Base-by-base conservation (phyloP, 2,888 invertebrate species). In the Eristalis tenax region DNA sequence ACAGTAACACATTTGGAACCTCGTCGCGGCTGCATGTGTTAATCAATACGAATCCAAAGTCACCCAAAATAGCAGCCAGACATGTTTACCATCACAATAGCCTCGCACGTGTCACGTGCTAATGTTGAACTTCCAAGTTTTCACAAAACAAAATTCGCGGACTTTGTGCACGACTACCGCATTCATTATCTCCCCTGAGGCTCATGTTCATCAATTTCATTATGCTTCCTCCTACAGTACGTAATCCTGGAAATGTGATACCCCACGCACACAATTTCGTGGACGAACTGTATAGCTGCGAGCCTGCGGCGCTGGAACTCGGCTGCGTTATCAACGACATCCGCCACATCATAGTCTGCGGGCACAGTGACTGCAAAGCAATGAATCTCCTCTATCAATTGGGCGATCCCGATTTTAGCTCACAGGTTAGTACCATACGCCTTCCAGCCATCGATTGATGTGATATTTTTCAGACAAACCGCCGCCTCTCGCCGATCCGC, bases 291-390 rank as follows among this genome's bases (percentile, higher is more conserved):
- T 97, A 97, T 5, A 97, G 98, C 90, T 98, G 98, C 90, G 99
- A 99, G 93, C 98, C 99, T 10, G 99, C 98, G 6, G 99, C 98
- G 4, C 93, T 99, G 89, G 99, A 99, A 93, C 94, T 99, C 74
- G 98, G 98, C 28, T 99, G 99, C 92, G 96, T 98, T 23, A 95
- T 98, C 57, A 98, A 98, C 91, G 96, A 97, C 90, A 97, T 99
- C 89, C 94, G 96, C 83, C 98, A 99, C 91, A 96, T 99, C 57
- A 97, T 99, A 88, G 98, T 99, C 3, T 99, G 99, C 91, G 99
- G 99, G 0, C 99, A 99, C 92, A 98, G 99, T 86, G 99, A 99
- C 92, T 99, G 99, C 92, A 99, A 99, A 95, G 99, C 99, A 3
- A 99, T 99, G 96, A 98, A 98, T 94, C 94, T 98, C 78, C 94